These are phyloP conservation scores for Schrankia costaestrigalis DNA, from an alignment of 2,888 invertebrate species.

Conservation along the genomic window DNA sequence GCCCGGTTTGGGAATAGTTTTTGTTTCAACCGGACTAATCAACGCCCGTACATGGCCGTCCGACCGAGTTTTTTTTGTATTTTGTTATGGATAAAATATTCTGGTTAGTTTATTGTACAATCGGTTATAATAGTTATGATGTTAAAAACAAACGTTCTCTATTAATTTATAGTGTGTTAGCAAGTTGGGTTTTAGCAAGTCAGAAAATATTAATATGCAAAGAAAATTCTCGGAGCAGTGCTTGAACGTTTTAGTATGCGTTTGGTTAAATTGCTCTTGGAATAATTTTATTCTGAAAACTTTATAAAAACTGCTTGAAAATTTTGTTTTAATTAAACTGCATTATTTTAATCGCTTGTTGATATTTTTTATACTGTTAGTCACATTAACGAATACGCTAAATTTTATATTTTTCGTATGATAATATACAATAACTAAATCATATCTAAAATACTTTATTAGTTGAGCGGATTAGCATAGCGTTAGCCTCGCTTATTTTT, in stretches of 20 bases:
- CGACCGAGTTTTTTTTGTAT: conserved; percentile 50
- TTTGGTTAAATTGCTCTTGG: conserved; percentile 3
- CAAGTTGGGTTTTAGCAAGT: conserved; percentile 10
- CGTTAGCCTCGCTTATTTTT: too few species aligned
- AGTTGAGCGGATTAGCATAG: too few species aligned
- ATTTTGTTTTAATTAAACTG: too few species aligned
- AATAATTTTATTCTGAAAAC: not conserved
- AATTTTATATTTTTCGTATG: too few species aligned
- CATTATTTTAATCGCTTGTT: too few species aligned
- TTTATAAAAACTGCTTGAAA: not conserved
- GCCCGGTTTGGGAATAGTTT: conserved; percentile 73
- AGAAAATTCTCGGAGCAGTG: conserved; percentile 11
- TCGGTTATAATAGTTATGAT: conserved; percentile 33
- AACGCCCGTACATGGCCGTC: conserved; percentile 64
- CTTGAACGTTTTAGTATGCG: conserved; percentile 13
- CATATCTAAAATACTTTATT: too few species aligned
- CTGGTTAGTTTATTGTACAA: conserved; percentile 32
- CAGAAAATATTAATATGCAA: conserved; percentile 13
- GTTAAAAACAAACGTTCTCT: conserved; percentile 14
- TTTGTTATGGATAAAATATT: conserved; percentile 47
- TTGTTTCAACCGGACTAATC: conserved; percentile 74
- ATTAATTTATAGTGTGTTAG: conserved; percentile 15
- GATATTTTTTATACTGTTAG: too few species aligned
- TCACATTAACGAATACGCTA: too few species aligned
- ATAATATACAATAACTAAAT: too few species aligned